Evolutionary conservation across 2,113 vertebrate genomes (phyloP).

Genomic region (Pogona vitticeps): DNA sequence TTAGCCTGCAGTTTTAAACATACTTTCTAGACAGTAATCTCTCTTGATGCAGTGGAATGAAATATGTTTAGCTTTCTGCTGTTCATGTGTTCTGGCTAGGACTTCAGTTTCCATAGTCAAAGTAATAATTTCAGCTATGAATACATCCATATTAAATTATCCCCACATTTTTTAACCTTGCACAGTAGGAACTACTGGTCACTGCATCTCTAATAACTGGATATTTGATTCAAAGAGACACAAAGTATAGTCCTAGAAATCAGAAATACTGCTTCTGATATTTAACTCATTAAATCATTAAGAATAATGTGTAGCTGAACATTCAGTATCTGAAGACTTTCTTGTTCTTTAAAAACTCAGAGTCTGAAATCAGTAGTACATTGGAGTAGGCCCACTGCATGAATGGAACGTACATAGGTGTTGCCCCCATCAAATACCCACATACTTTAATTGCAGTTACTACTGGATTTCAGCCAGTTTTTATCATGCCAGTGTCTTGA

Average conservation of each 20-base stretch:
- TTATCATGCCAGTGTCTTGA: neutral
- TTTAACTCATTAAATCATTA: neutral
- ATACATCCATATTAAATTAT: neutral
- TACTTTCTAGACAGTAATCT: neutral
- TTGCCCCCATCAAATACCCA: no score
- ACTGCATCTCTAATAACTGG: neutral
- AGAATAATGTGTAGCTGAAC: neutral
- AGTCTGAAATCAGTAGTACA: no score
- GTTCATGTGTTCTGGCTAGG: neutral
- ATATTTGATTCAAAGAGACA: neutral
- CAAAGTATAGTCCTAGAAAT: neutral
- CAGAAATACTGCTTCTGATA: neutral
- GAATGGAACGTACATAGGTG: no score
- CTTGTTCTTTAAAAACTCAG: no score
- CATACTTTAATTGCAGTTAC: no score
- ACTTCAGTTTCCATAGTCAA: neutral
- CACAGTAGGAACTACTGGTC: neutral
- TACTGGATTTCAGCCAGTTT: neutral
- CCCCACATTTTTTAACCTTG: neutral
- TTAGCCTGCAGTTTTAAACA: neutral
- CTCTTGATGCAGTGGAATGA: neutral
- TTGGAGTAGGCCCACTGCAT: no score
- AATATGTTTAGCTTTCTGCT: neutral
- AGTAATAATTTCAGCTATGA: neutral
- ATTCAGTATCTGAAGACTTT: neutral